phyloP scores from a whole-genome alignment of 2,797 vertebrate genomes.

The Tenualosa thibaudeaui region DNA sequence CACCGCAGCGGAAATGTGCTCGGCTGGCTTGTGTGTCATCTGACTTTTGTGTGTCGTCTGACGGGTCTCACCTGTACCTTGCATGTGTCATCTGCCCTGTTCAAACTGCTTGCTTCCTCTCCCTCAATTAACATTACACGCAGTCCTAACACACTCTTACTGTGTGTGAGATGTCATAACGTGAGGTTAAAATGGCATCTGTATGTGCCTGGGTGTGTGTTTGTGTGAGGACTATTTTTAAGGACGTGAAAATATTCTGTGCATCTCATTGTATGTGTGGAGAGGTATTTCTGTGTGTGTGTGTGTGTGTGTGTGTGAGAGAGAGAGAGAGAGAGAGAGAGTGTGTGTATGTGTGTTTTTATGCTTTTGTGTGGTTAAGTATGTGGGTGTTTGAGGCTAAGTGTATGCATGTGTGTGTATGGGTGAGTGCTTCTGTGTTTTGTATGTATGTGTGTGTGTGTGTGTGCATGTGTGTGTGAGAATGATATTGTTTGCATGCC shows the following conservation, averaged over 20 bases:
- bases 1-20: constrained; percentile 12
- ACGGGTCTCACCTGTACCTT: not conserved
- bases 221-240: not conserved
- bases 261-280: not conserved
- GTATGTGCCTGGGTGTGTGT: not conserved
- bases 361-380: too few species aligned
- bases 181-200: not conserved
- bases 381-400: too few species aligned
- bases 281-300: constrained; percentile 17
- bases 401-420: too few species aligned
- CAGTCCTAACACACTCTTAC: not conserved
- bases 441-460: constrained; percentile 15
- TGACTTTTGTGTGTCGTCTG: not conserved
- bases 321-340: not conserved
- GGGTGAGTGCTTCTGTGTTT: not conserved
- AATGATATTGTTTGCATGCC: constrained; percentile 22
- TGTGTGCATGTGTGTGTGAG: constrained; percentile 9
- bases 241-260: not conserved
- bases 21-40: not conserved
- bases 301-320: constrained; percentile 5
- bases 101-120: not conserved
- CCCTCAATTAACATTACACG: not conserved
- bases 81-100: not conserved
- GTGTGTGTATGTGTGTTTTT: too few species aligned
- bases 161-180: not conserved